Percentiles rank a stretch among this genome's conserved stretches.
Evolutionary conservation across 2,888 invertebrate genomes (phyloP).

Genomic region (Tetranychus piercei): DNA sequence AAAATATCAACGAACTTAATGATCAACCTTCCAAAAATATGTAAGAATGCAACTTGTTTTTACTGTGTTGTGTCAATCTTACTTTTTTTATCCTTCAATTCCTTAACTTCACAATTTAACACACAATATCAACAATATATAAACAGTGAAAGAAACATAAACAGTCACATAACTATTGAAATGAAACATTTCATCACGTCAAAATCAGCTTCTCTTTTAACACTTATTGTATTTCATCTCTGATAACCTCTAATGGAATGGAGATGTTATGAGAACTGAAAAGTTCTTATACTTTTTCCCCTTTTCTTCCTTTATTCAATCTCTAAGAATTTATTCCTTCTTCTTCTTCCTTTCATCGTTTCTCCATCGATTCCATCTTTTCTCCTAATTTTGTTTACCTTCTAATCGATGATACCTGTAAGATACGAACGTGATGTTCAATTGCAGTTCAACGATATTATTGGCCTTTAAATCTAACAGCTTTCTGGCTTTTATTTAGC

Average conservation of each 20-base stretch:
- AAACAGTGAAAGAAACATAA: no score
- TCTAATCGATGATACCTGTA: not conserved
- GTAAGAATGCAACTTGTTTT: not conserved
- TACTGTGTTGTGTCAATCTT: not conserved
- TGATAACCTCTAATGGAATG: not conserved
- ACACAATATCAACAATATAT: no score
- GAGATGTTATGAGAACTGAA: not conserved
- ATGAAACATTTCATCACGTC: not conserved
- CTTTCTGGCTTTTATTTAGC: not conserved
- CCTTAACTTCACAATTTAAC: no score
- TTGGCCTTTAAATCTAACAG: conserved; percentile 1
- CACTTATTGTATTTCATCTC: not conserved
- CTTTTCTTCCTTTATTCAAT: not conserved
- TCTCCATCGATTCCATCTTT: not conserved
- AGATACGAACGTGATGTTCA: not conserved
- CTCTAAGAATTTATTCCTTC: not conserved
- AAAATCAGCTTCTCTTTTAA: not conserved
- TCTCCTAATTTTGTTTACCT: not conserved
- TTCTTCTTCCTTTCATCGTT: not conserved
- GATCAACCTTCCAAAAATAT: not conserved
- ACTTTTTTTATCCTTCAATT: no score
- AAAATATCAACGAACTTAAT: not conserved
- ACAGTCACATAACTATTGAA: not conserved
- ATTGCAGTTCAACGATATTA: not conserved
- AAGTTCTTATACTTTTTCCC: no score